These are phyloP conservation scores for Amniataba percoides DNA, from an alignment of 2,797 vertebrate species.

Conservation along the genomic window DNA sequence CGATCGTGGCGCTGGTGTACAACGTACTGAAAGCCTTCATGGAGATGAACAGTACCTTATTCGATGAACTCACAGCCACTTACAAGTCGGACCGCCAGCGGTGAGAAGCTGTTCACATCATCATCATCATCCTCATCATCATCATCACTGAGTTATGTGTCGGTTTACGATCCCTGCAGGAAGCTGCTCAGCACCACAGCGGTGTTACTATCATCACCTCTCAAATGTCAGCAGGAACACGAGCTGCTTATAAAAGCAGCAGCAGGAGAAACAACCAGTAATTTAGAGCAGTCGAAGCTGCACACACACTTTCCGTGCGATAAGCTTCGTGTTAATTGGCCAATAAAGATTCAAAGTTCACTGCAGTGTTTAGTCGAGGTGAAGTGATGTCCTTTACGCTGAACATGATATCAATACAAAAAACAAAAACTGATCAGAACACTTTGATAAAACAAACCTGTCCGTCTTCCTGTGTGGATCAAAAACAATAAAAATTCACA, in stretches of 20 bases:
- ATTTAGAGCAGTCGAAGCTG: neutral
- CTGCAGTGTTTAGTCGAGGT: neutral
- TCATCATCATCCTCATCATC: neutral
- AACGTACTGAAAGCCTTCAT: constrained; percentile 99
- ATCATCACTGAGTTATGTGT: constrained; percentile 4
- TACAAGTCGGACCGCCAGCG: constrained; percentile 99
- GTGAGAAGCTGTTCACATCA: constrained; percentile 81
- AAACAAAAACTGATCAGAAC: neutral
- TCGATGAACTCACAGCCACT: constrained; percentile 98
- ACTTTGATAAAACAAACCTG: neutral
- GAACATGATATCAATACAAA: too few species aligned
- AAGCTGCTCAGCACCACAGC: neutral
- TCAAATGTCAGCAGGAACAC: neutral
- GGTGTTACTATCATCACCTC: neutral
- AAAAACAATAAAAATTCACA: too few species aligned
- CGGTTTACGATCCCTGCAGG: constrained; percentile 3
- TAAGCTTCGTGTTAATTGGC: neutral
- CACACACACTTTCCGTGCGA: neutral
- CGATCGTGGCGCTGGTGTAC: constrained; percentile 98
- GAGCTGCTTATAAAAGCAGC: neutral
- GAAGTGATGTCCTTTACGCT: neutral
- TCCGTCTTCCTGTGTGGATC: neutral
- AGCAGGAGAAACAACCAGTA: neutral
- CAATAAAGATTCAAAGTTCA: neutral
- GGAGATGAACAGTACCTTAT: constrained; percentile 99